These are phyloP conservation scores for Drosophila siamana DNA, from an alignment of 2,888 invertebrate species.

Conservation along the genomic window DNA sequence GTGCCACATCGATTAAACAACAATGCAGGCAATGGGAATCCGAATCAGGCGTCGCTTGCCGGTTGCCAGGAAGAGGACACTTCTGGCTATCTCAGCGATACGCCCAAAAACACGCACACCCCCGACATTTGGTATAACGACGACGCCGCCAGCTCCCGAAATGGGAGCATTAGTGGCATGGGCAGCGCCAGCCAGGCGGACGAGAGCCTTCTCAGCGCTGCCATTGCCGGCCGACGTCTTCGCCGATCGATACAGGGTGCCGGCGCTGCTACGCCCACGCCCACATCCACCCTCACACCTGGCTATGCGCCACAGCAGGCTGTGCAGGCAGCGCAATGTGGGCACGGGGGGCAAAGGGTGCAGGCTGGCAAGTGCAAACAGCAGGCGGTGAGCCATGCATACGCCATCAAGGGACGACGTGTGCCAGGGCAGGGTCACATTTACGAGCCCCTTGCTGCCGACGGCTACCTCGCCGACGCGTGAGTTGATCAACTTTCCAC, in stretches of 20 bases:
- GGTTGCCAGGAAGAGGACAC: conserved; percentile 90
- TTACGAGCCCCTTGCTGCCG: conserved; percentile 68
- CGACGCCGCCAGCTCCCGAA: conserved; percentile 77
- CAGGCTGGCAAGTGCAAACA: conserved; percentile 30
- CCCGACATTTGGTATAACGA: conserved; percentile 86
- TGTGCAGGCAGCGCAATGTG: conserved; percentile 19
- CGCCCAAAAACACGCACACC: conserved; percentile 86
- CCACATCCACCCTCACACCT: conserved; percentile 21
- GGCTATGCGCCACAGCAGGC: conserved; percentile 16
- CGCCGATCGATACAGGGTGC: conserved; percentile 75
- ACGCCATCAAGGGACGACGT: conserved; percentile 67
- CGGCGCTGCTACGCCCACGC: conserved; percentile 4
- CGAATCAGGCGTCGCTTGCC: conserved; percentile 34
- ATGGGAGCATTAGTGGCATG: conserved; percentile 75
- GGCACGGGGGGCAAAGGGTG: too few relatives aligned
- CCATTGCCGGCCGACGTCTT: conserved; percentile 38
- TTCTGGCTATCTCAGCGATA: conserved; percentile 94
- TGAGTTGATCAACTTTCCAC: conserved; percentile 48
- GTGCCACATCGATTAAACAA: conserved; percentile 73
- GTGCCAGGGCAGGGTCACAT: conserved; percentile 54
- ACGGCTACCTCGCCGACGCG: conserved; percentile 69
- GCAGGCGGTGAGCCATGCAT: conserved; percentile 57
- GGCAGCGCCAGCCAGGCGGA: conserved; percentile 61
- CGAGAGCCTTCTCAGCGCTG: conserved; percentile 42
- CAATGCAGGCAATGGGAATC: conserved; percentile 71